Evolutionary conservation across 2,113 vertebrate species (phyloP).

Genomic region (Shinisaurus crocodilurus): DNA sequence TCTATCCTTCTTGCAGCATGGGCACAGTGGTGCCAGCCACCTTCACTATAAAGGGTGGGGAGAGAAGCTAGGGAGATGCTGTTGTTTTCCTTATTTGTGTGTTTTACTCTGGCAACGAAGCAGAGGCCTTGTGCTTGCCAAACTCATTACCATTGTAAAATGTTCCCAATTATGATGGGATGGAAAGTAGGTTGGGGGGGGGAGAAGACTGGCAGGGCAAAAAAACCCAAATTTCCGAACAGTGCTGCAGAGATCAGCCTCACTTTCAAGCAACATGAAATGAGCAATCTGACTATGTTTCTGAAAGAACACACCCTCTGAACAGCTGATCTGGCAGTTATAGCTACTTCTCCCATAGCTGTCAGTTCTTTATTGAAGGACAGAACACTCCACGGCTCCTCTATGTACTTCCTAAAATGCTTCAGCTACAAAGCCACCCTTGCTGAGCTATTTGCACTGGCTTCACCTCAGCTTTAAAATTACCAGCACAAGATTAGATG

Average conservation of each 20-base stretch:
- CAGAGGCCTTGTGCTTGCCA: conserved; percentile 64
- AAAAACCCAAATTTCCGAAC: conserved; percentile 34
- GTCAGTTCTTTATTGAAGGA: not conserved
- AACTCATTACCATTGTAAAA: conserved; percentile 71
- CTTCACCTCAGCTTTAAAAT: not conserved
- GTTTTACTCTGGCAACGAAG: conserved; percentile 69
- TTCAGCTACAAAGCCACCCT: not conserved
- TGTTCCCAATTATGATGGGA: conserved; percentile 59
- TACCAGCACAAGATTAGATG: fast-evolving
- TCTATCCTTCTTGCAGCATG: conserved; percentile 62
- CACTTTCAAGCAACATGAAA: conserved; percentile 41
- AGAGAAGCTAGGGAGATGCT: conserved; percentile 55
- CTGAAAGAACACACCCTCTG: conserved; percentile 18
- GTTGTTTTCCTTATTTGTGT: conserved; percentile 73
- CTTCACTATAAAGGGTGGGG: conserved; percentile 40
- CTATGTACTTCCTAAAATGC: not conserved
- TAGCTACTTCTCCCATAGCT: conserved; percentile 27
- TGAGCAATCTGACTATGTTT: not conserved
- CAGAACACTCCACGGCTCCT: not conserved
- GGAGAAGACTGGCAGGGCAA: not conserved
- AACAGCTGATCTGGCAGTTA: not conserved
- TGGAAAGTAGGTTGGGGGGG: not conserved
- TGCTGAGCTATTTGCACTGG: not conserved
- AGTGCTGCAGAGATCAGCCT: conserved; percentile 20
- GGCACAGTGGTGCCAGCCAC: conserved; percentile 67